Evolutionary conservation across 1,140 invertebrate species (phyloP).

Genomic region (Myzus persicae): DNA sequence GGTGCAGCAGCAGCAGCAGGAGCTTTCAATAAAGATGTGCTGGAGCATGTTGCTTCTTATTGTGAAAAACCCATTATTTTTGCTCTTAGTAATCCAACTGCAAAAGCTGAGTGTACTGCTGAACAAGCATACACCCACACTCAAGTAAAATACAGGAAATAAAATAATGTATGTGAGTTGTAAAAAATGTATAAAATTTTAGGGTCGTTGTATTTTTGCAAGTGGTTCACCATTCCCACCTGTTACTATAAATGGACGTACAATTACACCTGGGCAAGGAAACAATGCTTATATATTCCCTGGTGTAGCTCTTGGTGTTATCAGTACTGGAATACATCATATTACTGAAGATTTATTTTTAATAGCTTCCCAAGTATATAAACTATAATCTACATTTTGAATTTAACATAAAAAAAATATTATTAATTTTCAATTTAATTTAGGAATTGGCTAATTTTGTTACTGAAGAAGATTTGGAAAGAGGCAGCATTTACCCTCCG

Average conservation of each 20-base stretch:
- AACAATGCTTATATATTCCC: constrained; percentile 98
- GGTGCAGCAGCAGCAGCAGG: constrained; percentile 88
- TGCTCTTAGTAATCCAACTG: constrained; percentile 95
- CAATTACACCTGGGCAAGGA: constrained; percentile 89
- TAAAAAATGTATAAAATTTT: not conserved
- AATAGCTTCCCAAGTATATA: constrained; percentile 76
- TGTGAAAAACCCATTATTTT: constrained; percentile 92
- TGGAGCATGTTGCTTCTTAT: constrained; percentile 84
- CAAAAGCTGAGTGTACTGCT: constrained; percentile 95
- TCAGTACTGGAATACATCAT: constrained; percentile 84
- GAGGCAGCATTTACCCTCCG: constrained; percentile 80
- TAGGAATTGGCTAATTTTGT: constrained; percentile 78
- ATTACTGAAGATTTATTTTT: constrained; percentile 91
- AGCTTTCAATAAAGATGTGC: constrained; percentile 86
- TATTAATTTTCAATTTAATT: not conserved
- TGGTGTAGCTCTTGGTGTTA: constrained; percentile 89
- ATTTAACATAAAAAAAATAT: not conserved
- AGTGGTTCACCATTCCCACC: constrained; percentile 91
- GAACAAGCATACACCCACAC: constrained; percentile 88
- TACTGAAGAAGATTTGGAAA: constrained; percentile 73
- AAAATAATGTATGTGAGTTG: not conserved
- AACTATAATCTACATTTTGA: not conserved
- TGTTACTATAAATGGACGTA: constrained; percentile 79
- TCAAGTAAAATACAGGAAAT: constrained; percentile 69
- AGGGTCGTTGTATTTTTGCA: constrained; percentile 90